Percentiles rank a stretch among this genome's conserved stretches.
Evolutionary conservation across 2,888 invertebrate species (phyloP).

Genomic region (Agrochola lota): DNA sequence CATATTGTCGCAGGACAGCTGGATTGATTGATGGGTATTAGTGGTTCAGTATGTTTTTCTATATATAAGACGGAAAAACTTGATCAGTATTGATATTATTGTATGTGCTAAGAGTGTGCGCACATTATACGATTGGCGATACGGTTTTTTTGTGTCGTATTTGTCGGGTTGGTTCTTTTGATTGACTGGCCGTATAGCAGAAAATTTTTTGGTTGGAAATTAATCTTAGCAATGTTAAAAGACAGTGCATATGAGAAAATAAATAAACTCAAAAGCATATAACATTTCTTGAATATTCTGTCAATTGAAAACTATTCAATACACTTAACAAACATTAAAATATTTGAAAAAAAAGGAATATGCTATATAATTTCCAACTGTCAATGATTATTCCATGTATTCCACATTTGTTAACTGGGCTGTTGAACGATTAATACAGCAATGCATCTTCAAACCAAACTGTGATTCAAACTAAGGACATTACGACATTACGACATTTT

Average conservation of each 20-base stretch:
- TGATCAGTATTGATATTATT: slow-evolving; percentile 63
- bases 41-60: slow-evolving; percentile 62
- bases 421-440: slow-evolving; percentile 12
- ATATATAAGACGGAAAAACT: slow-evolving; percentile 53
- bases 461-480: slow-evolving; percentile 3
- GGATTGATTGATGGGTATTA: slow-evolving; percentile 70
- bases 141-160: slow-evolving; percentile 13
- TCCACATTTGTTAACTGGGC: background rate
- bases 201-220: background rate
- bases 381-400: background rate
- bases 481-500: slow-evolving; percentile 44
- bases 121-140: slow-evolving; percentile 28
- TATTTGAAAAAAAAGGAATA: background rate
- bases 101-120: slow-evolving; percentile 33
- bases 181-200: background rate
- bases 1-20: slow-evolving; percentile 68
- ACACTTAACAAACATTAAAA: rapidly evolving
- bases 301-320: background rate
- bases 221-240: background rate
- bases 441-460: slow-evolving; percentile 19
- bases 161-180: background rate
- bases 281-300: background rate
- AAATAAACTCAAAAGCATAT: background rate
- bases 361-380: background rate
- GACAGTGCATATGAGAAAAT: background rate